Percentiles rank a stretch among this genome's conserved stretches.
Conservation (phyloP, 2,888 invertebrate species). For the Norana najaformis region DNA sequence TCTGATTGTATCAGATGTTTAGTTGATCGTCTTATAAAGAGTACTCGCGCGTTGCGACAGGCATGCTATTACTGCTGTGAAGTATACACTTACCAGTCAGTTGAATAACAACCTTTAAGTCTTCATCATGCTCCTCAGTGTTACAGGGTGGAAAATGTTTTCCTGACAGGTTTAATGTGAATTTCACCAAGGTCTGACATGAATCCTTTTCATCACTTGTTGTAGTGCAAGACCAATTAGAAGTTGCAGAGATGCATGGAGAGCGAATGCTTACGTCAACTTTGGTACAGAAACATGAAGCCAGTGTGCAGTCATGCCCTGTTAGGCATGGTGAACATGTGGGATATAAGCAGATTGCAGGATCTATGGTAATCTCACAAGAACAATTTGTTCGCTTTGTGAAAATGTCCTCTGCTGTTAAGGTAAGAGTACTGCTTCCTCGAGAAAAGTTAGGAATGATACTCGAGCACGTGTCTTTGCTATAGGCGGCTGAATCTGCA, state of each 20-base stretch:
- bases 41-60: neutral
- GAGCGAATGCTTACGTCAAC: neutral
- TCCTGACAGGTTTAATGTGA: neutral
- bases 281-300: neutral
- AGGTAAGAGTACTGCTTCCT: neutral
- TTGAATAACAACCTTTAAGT: neutral
- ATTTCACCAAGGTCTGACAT: neutral
- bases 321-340: neutral
- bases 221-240: neutral
- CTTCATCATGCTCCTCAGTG: rapidly evolving
- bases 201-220: neutral
- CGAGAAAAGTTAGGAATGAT: neutral
- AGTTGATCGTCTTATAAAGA: neutral
- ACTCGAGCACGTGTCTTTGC: no score
- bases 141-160: neutral
- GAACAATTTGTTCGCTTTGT: neutral
- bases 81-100: neutral
- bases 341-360: neutral
- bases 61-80: neutral
- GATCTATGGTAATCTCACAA: neutral
- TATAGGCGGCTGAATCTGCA: no score
- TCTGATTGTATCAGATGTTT: neutral
- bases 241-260: neutral
- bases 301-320: neutral
- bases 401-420: neutral